phyloP scores from a whole-genome alignment of 2,888 invertebrate genomes.

The Eustalomyia histrio region DNA sequence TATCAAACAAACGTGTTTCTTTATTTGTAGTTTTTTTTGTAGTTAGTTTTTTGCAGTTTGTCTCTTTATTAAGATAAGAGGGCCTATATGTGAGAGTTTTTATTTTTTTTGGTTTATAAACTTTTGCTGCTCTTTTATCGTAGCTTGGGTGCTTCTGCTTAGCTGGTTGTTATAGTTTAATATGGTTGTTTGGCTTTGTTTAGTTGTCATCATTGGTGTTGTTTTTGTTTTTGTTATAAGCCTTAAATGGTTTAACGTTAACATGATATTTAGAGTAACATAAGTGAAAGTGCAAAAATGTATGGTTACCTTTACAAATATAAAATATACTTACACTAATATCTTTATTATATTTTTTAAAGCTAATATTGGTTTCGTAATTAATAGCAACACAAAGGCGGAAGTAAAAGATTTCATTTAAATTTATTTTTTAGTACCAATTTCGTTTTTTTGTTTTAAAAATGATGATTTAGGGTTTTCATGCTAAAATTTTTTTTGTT shows the following conservation, averaged over 20 bases:
- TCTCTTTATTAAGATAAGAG: slow-evolving; percentile 38
- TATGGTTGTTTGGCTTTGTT: slow-evolving; percentile 41
- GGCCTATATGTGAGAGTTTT: slow-evolving; percentile 55
- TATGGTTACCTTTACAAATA: slow-evolving; percentile 42
- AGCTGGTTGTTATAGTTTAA: slow-evolving; percentile 29
- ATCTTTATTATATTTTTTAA: slow-evolving; percentile 14
- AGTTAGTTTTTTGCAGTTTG: slow-evolving; percentile 22
- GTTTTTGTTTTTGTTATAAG: slow-evolving; percentile 30
- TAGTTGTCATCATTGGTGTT: slow-evolving; percentile 15
- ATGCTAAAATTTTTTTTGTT: no score
- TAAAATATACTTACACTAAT: slow-evolving; percentile 6
- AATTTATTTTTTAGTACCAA: neutral
- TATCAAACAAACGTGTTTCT: slow-evolving; percentile 28
- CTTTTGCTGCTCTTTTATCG: slow-evolving; percentile 25
- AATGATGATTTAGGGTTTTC: no score
- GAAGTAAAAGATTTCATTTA: slow-evolving; percentile 39
- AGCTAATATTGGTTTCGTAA: slow-evolving; percentile 3
- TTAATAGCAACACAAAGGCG: neutral
- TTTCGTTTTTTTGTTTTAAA: slow-evolving; percentile 1
- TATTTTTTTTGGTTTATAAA: slow-evolving; percentile 18
- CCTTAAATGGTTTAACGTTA: slow-evolving; percentile 53
- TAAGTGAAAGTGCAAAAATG: slow-evolving; percentile 73
- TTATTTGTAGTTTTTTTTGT: slow-evolving; percentile 14
- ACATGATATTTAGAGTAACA: slow-evolving; percentile 68
- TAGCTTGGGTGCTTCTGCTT: slow-evolving; percentile 39